Conservation (phyloP, 2,797 vertebrate species). For the Chaetophractus vellerosus region DNA sequence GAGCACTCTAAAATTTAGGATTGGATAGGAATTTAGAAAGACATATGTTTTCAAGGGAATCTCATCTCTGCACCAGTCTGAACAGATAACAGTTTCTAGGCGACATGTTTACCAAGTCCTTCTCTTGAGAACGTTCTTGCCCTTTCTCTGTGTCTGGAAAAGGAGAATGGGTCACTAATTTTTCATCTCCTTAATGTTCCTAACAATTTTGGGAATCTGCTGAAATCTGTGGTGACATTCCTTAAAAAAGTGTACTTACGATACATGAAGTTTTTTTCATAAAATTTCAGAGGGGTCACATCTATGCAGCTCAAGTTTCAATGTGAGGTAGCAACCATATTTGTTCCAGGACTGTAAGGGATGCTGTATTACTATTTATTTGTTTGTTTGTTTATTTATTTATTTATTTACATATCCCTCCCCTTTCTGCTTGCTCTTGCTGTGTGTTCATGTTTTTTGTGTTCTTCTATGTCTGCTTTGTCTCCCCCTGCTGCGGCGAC, state of each 20-base stretch:
- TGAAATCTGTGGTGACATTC: not conserved
- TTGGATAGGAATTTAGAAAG: conserved; percentile 52
- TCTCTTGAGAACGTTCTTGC: not conserved
- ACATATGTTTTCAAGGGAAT: conserved; percentile 39
- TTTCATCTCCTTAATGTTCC: not conserved
- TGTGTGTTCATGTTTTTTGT: too few species aligned
- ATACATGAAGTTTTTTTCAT: not conserved
- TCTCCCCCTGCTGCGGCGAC: too few species aligned
- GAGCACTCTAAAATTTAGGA: conserved; percentile 59
- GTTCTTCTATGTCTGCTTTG: too few species aligned
- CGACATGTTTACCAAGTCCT: not conserved
- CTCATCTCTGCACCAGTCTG: not conserved
- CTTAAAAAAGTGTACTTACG: not conserved
- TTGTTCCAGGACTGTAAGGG: not conserved
- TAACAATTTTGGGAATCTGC: not conserved
- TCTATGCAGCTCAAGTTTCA: conserved; percentile 2
- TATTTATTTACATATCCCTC: too few species aligned
- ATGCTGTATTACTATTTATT: not conserved
- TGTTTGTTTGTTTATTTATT: too few species aligned
- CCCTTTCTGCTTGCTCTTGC: too few species aligned
- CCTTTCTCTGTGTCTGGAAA: not conserved
- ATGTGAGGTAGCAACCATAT: not conserved
- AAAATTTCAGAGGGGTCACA: not conserved
- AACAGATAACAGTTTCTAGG: not conserved
- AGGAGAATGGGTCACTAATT: not conserved